Evolutionary conservation across 1,140 invertebrate genomes (phyloP), one percentile per base, ranked within the genome.

Genomic region (Notospermus geniculatus): DNA sequence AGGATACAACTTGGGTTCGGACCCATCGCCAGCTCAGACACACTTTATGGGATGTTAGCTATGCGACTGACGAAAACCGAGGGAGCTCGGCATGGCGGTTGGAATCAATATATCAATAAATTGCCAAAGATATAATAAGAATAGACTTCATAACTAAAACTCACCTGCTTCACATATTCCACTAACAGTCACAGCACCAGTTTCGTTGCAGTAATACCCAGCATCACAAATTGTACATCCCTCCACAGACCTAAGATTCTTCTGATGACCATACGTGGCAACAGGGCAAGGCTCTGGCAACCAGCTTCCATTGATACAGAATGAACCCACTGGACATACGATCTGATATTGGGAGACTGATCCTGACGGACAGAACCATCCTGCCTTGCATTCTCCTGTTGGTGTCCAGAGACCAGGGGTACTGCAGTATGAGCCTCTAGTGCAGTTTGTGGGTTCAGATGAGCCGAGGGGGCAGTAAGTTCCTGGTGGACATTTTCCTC

Each of bases 121-220:
- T n/a, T n/a, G 15, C 5, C 15, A 7, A 36, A 36, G 15, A 36
- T 36, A 36, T 7, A 36, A 15, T 36, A 36, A 15, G 15, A 36
- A 15, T 7, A 36, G 32, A 4, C 4, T 36, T 36, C 15, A 36
- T 7, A 36, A 36, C 32, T 15, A 36, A 36, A 36, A 36, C 32
- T 36, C 54, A 77, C 75, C 75, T 67, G 62, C 60, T 45, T 66
- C 63, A 71, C 77, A 79, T 23, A n/a, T 56, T 43, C 71, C 77
- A 62, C 60, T 67, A 15, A 72, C 67, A 19, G 65, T 65, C 54
- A 43, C 71, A 0, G 75, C 63, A 30, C 71, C 77, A 19, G 77
- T 75, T 15, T 73, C 74, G 59, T 77, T 77, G 68, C 77, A 79
- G 62, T 73, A 79, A 52, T 23, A 71, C 9, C 77, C 77, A 29